Percentiles rank a stretch among this genome's conserved stretches.
Conservation (phyloP, 1,140 invertebrate genomes). For the Drosophila nigrodunni region DNA sequence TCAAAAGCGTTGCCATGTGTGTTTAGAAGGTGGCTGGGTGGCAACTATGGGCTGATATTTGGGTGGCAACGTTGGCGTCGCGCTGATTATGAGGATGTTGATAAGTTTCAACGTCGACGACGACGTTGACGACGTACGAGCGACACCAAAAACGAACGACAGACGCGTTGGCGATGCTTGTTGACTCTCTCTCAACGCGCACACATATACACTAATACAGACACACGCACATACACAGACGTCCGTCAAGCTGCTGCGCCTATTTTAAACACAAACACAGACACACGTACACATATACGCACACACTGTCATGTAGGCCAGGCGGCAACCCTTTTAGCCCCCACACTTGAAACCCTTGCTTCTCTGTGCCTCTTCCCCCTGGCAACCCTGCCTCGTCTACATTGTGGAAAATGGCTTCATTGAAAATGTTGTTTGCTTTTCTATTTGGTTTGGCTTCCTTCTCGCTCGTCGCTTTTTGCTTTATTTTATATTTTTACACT, state of each 20-base stretch:
- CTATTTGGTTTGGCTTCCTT: slow-evolving; percentile 74
- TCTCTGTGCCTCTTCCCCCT: neutral
- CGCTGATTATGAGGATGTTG: slow-evolving; percentile 82
- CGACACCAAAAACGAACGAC: slow-evolving; percentile 48
- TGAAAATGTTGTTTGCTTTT: slow-evolving; percentile 83
- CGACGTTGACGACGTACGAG: slow-evolving; percentile 40
- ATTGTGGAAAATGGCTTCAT: slow-evolving; percentile 79
- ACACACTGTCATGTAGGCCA: slow-evolving; percentile 30
- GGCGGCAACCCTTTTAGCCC: slow-evolving; percentile 52
- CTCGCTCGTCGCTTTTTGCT: slow-evolving; percentile 35
- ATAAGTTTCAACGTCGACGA: slow-evolving; percentile 72
- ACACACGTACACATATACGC: slow-evolving; percentile 20
- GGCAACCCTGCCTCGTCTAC: neutral
- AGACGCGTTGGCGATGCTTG: slow-evolving; percentile 51
- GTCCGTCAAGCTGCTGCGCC: slow-evolving; percentile 55
- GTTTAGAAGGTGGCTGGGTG: slow-evolving; percentile 35
- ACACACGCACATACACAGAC: slow-evolving; percentile 37
- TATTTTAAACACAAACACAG: slow-evolving; percentile 52
- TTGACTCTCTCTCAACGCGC: slow-evolving; percentile 39
- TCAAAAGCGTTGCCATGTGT: slow-evolving; percentile 62
- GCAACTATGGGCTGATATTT: slow-evolving; percentile 29
- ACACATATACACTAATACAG: slow-evolving; percentile 6
- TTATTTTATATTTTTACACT: slow-evolving; percentile 82
- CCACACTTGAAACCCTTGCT: slow-evolving; percentile 26
- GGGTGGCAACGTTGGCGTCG: slow-evolving; percentile 65